These are phyloP conservation scores for Drepanosiphum platanoidis DNA, from an alignment of 2,888 invertebrate species.

Conservation along the genomic window DNA sequence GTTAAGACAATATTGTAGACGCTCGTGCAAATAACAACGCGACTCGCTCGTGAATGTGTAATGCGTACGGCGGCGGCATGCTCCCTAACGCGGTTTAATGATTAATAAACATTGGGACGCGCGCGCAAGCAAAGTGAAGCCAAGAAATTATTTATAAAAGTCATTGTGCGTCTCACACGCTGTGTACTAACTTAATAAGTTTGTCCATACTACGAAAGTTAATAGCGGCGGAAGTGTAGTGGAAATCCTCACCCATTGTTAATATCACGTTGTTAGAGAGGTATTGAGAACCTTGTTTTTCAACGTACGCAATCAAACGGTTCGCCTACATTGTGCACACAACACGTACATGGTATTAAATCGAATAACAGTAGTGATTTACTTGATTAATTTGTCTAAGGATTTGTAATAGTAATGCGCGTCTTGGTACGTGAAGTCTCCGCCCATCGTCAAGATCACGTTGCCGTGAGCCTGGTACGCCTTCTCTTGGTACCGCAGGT, in stretches of 20 bases:
- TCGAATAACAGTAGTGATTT: constrained; percentile 63
- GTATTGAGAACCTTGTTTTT: constrained; percentile 37
- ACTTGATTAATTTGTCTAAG: constrained; percentile 85
- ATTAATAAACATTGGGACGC: not conserved
- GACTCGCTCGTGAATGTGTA: too few relatives aligned
- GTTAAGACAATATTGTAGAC: too few relatives aligned
- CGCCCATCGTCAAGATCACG: constrained; percentile 88
- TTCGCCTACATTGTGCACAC: not conserved
- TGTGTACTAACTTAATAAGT: constrained; percentile 29
- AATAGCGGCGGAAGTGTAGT: constrained; percentile 42
- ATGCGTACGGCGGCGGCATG: too few relatives aligned
- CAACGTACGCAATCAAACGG: constrained; percentile 10
- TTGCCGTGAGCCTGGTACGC: constrained; percentile 75
- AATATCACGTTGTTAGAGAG: constrained; percentile 28
- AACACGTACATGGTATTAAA: not conserved
- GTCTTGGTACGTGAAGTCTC: constrained; percentile 88
- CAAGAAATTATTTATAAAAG: not conserved
- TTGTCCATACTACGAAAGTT: constrained; percentile 29
- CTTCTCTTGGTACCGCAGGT: constrained; percentile 66
- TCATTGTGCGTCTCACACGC: not conserved
- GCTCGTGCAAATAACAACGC: too few relatives aligned
- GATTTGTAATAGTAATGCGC: constrained; percentile 84
- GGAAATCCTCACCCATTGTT: constrained; percentile 42
- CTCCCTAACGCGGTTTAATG: not conserved
- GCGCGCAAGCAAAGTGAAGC: not conserved